Conservation (phyloP, 2,888 invertebrate species). For the Fragum whitleyi region DNA sequence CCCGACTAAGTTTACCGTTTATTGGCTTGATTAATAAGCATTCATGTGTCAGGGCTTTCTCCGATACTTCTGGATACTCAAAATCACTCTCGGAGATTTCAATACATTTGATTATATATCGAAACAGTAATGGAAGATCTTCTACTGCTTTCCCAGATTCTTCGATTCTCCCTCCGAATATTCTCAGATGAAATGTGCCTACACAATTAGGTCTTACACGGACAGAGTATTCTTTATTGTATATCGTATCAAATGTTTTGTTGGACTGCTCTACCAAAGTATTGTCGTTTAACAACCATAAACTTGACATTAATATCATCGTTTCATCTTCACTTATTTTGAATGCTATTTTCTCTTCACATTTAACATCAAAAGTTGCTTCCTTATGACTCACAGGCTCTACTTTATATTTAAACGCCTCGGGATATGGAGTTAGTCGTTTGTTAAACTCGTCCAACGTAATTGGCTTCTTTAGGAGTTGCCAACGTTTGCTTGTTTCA, state of each 20-base stretch:
- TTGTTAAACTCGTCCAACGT: constrained; percentile 43
- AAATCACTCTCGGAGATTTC: constrained; percentile 23
- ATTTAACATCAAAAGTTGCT: constrained; percentile 11
- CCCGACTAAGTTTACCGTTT: constrained; percentile 24
- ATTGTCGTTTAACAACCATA: constrained; percentile 12
- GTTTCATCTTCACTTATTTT: background rate
- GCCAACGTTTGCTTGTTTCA: constrained; percentile 39
- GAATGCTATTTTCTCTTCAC: constrained; percentile 19
- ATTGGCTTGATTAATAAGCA: constrained; percentile 39
- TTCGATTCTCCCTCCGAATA: constrained; percentile 36
- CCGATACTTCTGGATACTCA: constrained; percentile 40
- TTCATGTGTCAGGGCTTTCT: constrained; percentile 3
- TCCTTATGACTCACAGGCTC: constrained; percentile 26
- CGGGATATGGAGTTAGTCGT: constrained; percentile 10
- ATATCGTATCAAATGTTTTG: constrained; percentile 22
- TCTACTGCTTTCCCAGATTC: background rate
- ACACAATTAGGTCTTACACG: constrained; percentile 31
- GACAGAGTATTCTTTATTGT: constrained; percentile 20
- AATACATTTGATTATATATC: constrained; percentile 40
- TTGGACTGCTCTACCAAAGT: constrained; percentile 11
- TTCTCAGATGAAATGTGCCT: constrained; percentile 36
- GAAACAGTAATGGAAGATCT: constrained; percentile 30
- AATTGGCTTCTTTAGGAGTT: constrained; percentile 39
- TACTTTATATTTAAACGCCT: constrained; percentile 30
- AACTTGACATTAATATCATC: background rate